Evolutionary conservation across 2,888 invertebrate species (phyloP).

Genomic region (Leucophenga montana): DNA sequence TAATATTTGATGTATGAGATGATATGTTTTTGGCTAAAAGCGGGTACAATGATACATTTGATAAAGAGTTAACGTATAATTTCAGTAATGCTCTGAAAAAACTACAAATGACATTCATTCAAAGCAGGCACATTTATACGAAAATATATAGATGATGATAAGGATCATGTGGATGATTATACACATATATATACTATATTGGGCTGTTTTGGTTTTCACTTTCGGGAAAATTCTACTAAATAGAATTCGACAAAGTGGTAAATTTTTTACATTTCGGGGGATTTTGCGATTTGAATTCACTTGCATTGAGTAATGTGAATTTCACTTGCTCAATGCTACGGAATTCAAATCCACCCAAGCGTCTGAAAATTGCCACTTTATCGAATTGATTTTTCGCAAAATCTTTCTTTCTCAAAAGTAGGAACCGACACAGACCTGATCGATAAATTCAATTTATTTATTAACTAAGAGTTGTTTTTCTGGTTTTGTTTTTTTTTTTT

Average conservation of each 20-base stretch:
- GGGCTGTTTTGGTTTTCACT: too few relatives aligned
- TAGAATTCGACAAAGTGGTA: too few relatives aligned
- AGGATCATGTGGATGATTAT: conserved; percentile 26
- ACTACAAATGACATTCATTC: conserved; percentile 32
- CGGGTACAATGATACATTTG: conserved; percentile 36
- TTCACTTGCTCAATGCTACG: too few relatives aligned
- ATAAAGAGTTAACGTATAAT: not conserved
- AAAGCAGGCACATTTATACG: conserved; percentile 50
- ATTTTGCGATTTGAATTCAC: too few relatives aligned
- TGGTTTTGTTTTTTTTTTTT: not conserved
- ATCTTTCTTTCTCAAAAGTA: too few relatives aligned
- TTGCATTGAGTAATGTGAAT: too few relatives aligned
- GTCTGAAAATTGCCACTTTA: too few relatives aligned
- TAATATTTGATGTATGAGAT: conserved; percentile 22
- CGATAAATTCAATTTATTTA: not conserved
- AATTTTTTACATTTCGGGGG: too few relatives aligned
- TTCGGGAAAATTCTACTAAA: too few relatives aligned
- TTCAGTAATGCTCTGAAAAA: conserved; percentile 27
- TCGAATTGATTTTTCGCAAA: too few relatives aligned
- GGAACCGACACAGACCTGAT: too few relatives aligned
- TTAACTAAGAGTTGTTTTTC: not conserved
- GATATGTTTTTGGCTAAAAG: conserved; percentile 27
- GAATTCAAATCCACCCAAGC: too few relatives aligned
- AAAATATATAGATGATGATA: conserved; percentile 31
- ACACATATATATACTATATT: conserved; percentile 18